These are phyloP conservation scores for Selenia dentaria DNA, from an alignment of 2,888 invertebrate genomes.

Conservation along the genomic window DNA sequence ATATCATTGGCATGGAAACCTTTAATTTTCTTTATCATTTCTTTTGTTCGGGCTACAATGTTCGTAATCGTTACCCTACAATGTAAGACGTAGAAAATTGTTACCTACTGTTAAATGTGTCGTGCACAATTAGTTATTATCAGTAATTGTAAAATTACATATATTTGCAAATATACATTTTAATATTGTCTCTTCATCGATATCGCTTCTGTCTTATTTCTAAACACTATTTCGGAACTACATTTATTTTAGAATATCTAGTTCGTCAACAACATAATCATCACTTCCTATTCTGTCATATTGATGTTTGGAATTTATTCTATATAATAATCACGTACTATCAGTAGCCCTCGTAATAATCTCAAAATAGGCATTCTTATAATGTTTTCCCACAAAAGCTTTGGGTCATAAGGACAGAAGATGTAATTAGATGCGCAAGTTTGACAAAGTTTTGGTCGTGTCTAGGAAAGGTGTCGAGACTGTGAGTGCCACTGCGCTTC, in stretches of 20 bases:
- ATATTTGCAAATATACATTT: too few relatives aligned
- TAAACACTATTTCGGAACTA: too few relatives aligned
- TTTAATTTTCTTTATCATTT: conserved; percentile 78
- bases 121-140: conserved; percentile 1
- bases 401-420: conserved; percentile 27
- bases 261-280: too few relatives aligned
- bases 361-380: too few relatives aligned
- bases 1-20: conserved; percentile 74
- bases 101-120: conserved; percentile 19
- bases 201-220: too few relatives aligned
- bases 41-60: conserved; percentile 68
- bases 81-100: conserved; percentile 46
- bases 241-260: too few relatives aligned
- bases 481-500: conserved; percentile 73
- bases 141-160: not conserved
- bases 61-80: conserved; percentile 65
- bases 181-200: too few relatives aligned
- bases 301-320: too few relatives aligned
- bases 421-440: conserved; percentile 43
- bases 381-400: conserved; percentile 16
- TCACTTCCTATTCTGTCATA: too few relatives aligned
- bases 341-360: too few relatives aligned
- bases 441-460: conserved; percentile 39
- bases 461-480: conserved; percentile 73
- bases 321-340: too few relatives aligned